These are phyloP conservation scores for Listrodromus nycthemerus DNA, from an alignment of 2,888 invertebrate genomes.

Conservation along the genomic window DNA sequence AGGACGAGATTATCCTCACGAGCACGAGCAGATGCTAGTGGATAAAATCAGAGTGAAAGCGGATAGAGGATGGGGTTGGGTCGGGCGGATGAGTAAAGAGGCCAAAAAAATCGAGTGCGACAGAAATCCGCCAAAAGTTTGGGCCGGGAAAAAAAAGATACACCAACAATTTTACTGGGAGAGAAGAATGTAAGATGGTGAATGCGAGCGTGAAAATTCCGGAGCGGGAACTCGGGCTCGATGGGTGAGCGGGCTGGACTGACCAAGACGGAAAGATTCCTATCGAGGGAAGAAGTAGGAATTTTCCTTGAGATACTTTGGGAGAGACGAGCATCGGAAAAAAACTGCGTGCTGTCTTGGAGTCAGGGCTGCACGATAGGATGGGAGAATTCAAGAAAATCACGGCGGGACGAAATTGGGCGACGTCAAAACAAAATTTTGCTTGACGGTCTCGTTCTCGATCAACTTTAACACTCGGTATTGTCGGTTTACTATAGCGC, in stretches of 20 bases:
- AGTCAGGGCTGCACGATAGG: conserved; percentile 10
- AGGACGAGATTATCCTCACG: conserved; percentile 61
- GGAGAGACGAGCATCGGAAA: not conserved
- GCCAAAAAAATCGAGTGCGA: conserved; percentile 57
- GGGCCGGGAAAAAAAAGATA: conserved; percentile 18
- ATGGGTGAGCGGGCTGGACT: conserved; percentile 8
- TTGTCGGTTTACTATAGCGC: conserved; percentile 17
- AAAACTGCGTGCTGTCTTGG: not conserved
- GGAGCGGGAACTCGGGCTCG: conserved; percentile 37
- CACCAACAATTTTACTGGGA: not conserved
- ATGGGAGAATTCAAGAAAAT: conserved; percentile 41
- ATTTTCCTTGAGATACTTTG: conserved; percentile 55
- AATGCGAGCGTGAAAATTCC: conserved; percentile 60
- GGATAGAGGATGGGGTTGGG: conserved; percentile 46
- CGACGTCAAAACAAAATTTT: conserved; percentile 30
- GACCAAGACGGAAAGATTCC: conserved; percentile 14
- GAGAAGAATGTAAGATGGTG: conserved; percentile 38
- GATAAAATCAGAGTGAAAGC: conserved; percentile 51
- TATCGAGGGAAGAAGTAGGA: conserved; percentile 14
- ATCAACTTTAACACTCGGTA: conserved; percentile 12
- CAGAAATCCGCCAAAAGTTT: conserved; percentile 46
- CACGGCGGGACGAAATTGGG: conserved; percentile 6
- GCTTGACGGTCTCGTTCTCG: conserved; percentile 3
- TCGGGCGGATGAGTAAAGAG: conserved; percentile 41
- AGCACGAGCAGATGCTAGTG: conserved; percentile 53